Evolutionary conservation across 2,113 vertebrate genomes (phyloP).

Genomic region (Tachycineta bicolor): DNA sequence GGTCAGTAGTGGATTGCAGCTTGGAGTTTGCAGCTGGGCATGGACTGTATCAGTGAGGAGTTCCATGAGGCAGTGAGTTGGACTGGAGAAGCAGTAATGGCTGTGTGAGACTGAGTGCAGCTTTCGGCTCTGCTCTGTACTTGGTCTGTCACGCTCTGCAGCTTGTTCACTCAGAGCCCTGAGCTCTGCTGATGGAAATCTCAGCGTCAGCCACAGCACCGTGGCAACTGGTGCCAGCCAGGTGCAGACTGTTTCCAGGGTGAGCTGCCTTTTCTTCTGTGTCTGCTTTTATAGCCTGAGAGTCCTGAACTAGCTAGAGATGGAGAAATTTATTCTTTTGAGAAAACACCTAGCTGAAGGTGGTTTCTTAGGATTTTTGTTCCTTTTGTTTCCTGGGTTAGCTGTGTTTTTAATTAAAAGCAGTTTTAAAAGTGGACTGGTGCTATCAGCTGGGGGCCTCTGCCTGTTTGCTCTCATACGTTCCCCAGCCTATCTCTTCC

Average conservation of each 20-base stretch:
- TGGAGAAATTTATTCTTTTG: neutral
- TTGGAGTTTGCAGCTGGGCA: neutral
- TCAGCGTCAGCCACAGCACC: neutral
- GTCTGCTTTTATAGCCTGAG: neutral
- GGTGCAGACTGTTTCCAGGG: neutral
- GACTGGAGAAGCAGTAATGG: neutral
- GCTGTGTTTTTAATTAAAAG: neutral
- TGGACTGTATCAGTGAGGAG: neutral
- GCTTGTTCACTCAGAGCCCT: neutral
- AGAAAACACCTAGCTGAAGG: neutral
- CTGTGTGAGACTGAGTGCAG: neutral
- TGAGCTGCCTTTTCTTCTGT: neutral
- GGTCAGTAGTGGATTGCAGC: neutral
- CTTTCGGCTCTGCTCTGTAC: neutral
- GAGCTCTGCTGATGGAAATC: neutral
- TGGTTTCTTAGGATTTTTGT: neutral
- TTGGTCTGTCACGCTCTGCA: neutral
- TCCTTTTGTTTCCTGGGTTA: neutral
- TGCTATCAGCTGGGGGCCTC: neutral
- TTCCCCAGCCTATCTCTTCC: neutral
- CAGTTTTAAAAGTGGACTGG: neutral
- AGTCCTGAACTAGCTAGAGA: neutral
- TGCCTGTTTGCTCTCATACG: neutral
- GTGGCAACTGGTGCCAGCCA: rapidly evolving
- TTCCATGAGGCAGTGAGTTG: neutral